Base-by-base conservation (phyloP, 2,113 vertebrate species). In the Amia ocellicauda region DNA sequence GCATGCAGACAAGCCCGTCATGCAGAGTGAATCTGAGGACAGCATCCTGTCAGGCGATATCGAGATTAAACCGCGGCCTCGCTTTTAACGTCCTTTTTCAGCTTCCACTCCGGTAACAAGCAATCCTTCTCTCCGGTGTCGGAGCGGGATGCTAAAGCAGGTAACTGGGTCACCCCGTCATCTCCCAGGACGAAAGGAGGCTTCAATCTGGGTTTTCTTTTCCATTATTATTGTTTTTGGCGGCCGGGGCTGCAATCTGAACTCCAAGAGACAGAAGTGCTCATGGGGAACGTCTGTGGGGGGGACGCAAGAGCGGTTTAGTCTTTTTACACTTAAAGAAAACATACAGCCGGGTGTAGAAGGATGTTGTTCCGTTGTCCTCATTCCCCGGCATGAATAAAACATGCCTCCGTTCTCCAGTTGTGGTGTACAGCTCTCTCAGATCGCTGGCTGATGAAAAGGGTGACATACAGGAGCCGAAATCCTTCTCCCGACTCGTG, bases 91-190 rank as follows among this genome's bases (percentile, higher is more conserved):
- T 36, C 11, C 31, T 36, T 36, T 36, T 36, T 36, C 31, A 36
- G 31, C 31, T 36, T 36, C n/a, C 31, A 36, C 31, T 36, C 11
- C 11, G 31, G 31, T 36, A 36, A 36, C 58, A 51, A 72, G 53
- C 45, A 55, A 13, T 13, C 52, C 52, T 28, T 27, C 10, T 55
- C 23, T 27, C 52, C 16, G 23, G 26, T 17, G 7, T 4, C 26
- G 26, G 52, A 55, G 27, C 16, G 17, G 52, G 27, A 52, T 11
- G 4, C 67, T 62, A 66, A 60, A 71, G 59, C 73, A 79, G 77
- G 76, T 80, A 84, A 86, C 82, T 86, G 83, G 84, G 84, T 85
- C 84, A 79, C 80, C 80, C 74, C 60, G 80, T 80, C 78, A 80
- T 75, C 71, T 69, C 81, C 73, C 51, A 80, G 74, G 80, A 83